Conservation (phyloP, 92 coral and sea anemone species). For the Chrysogorgia sp. region DNA sequence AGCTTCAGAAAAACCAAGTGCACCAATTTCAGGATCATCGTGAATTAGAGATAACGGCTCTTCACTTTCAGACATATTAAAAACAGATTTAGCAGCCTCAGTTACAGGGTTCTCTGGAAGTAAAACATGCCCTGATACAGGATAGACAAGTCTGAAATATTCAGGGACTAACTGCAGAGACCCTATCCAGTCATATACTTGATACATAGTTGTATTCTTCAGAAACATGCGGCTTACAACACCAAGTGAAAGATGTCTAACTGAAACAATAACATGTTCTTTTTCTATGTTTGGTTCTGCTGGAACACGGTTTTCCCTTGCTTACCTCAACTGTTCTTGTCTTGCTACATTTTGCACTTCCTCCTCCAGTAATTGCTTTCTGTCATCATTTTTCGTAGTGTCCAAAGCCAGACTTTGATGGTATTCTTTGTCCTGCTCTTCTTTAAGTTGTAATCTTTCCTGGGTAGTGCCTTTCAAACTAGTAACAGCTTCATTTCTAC, state of each 20-base stretch:
- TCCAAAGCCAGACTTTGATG: no score
- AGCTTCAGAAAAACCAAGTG: no score
- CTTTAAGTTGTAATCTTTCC: no score
- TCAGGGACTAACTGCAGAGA: constrained; percentile 47
- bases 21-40: no score
- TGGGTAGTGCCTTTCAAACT: no score
- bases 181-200: constrained; percentile 64
- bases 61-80: constrained; percentile 52
- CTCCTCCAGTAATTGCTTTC: no score
- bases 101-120: not conserved
- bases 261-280: constrained; percentile 30
- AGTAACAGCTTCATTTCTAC: no score
- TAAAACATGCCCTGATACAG: not conserved
- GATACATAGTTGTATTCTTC: constrained; percentile 35
- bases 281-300: constrained; percentile 36
- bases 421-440: no score
- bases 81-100: constrained; percentile 28
- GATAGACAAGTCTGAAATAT: constrained; percentile 28
- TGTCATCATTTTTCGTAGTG: no score
- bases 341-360: no score
- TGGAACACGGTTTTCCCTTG: constrained; percentile 46
- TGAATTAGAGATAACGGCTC: constrained; percentile 41
- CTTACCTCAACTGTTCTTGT: no score
- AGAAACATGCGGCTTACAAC: constrained; percentile 47
- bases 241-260: constrained; percentile 57